phyloP scores from a whole-genome alignment of 2,797 vertebrate genomes.

The Borostomias antarcticus region DNA sequence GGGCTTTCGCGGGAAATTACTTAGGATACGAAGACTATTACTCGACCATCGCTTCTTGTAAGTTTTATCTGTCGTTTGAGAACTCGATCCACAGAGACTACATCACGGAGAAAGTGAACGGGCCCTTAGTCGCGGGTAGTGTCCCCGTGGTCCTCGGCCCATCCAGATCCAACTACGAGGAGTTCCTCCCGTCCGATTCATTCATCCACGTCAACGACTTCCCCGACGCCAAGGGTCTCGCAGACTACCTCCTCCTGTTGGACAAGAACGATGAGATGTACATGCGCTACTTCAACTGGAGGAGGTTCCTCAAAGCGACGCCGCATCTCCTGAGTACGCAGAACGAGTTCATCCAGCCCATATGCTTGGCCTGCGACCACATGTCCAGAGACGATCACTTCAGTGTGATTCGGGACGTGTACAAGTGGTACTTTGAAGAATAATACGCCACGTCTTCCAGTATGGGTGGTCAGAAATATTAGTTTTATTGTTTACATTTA shows the following conservation, averaged over 20 bases:
- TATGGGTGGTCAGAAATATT: too few species aligned
- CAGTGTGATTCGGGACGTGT: slow-evolving; percentile 80
- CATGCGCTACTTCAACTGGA: too few species aligned
- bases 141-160: too few species aligned
- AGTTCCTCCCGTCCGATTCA: too few species aligned
- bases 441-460: too few species aligned
- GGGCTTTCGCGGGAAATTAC: slow-evolving; percentile 77
- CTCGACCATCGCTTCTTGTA: slow-evolving; percentile 82
- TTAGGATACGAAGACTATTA: slow-evolving; percentile 79
- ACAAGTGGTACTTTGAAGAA: slow-evolving; percentile 83
- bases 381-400: slow-evolving; percentile 83
- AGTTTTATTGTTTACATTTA: too few species aligned
- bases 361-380: slow-evolving; percentile 83
- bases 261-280: slow-evolving; percentile 82
- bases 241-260: slow-evolving; percentile 80
- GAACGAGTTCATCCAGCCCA: slow-evolving; percentile 80
- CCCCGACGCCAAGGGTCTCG: slow-evolving; percentile 79
- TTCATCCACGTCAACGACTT: slow-evolving; percentile 88
- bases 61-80: too few species aligned
- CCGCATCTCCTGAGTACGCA: slow-evolving; percentile 49
- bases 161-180: too few species aligned
- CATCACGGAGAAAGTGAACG: too few species aligned
- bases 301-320: slow-evolving; percentile 75
- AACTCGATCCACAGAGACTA: too few species aligned
- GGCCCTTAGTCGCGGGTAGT: too few species aligned